phyloP scores from a whole-genome alignment of 2,113 vertebrate genomes.

The Lagenorhynchus albirostris region DNA sequence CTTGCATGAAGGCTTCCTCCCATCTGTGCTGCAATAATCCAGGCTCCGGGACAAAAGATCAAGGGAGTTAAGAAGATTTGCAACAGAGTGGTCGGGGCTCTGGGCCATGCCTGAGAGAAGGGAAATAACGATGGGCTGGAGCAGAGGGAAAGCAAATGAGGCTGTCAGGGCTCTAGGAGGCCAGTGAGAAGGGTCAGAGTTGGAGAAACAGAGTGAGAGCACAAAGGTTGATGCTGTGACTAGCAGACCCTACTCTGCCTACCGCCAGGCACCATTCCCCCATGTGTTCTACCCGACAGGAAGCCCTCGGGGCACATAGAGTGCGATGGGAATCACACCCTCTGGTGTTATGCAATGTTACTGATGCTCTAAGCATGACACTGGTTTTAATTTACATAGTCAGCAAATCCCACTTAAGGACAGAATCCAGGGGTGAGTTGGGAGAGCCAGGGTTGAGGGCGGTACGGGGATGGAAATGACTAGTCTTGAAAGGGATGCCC shows the following conservation, averaged over 20 bases:
- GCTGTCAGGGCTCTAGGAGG: background rate
- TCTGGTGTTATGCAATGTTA: background rate
- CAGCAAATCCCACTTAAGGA: background rate
- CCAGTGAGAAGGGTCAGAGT: no score
- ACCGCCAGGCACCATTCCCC: no score
- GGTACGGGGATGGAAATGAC: background rate
- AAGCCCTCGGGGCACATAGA: background rate
- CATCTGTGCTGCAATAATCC: background rate
- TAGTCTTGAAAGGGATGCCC: background rate
- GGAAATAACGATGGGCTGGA: background rate
- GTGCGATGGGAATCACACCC: no score
- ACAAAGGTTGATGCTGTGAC: background rate
- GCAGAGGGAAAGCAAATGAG: background rate
- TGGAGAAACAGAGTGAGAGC: background rate
- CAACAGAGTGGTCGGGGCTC: background rate
- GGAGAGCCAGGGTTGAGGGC: accelerated
- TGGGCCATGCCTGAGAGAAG: background rate
- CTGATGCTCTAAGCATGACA: background rate
- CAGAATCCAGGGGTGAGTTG: background rate
- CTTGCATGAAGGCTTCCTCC: background rate
- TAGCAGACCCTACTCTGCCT: background rate
- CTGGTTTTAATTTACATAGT: background rate
- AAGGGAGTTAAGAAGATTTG: background rate
- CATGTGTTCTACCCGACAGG: accelerated
- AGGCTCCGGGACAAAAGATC: background rate